A percentile compares a stretch with the other conserved stretches of the same genome.
Evolutionary conservation across 2,797 vertebrate genomes (phyloP).

Genomic region (Sus cebifrons): DNA sequence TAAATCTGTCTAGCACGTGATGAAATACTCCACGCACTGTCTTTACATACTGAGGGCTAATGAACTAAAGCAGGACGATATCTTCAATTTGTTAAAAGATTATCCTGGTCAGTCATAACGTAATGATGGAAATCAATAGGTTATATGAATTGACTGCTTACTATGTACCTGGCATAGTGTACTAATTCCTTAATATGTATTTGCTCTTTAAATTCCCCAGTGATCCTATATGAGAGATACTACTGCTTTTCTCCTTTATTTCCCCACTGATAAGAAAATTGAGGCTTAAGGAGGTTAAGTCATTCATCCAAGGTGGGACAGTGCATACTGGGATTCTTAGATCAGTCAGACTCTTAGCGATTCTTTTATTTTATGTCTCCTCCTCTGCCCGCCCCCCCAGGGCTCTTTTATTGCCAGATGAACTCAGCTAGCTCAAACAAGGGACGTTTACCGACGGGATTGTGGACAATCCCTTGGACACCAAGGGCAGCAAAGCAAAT

Average conservation of each 20-base stretch:
- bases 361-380: neutral
- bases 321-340: neutral
- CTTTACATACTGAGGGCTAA: neutral
- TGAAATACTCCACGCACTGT: neutral
- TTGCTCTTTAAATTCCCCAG: neutral
- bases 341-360: neutral
- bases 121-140: neutral
- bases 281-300: neutral
- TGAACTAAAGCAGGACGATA: neutral
- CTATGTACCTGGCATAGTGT: neutral
- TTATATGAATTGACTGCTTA: neutral
- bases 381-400: neutral
- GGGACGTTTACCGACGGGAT: neutral
- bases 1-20: neutral
- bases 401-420: neutral
- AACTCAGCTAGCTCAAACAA: neutral
- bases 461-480: neutral
- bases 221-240: neutral
- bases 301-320: neutral
- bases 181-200: neutral
- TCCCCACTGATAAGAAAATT: neutral
- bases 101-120: slow-evolving; percentile 4
- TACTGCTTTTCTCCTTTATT: neutral
- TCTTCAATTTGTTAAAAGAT: neutral
- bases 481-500: neutral